Percentiles rank a stretch among this genome's conserved stretches.
Conservation (phyloP, 2,888 invertebrate species). For the Dusona sp. region DNA sequence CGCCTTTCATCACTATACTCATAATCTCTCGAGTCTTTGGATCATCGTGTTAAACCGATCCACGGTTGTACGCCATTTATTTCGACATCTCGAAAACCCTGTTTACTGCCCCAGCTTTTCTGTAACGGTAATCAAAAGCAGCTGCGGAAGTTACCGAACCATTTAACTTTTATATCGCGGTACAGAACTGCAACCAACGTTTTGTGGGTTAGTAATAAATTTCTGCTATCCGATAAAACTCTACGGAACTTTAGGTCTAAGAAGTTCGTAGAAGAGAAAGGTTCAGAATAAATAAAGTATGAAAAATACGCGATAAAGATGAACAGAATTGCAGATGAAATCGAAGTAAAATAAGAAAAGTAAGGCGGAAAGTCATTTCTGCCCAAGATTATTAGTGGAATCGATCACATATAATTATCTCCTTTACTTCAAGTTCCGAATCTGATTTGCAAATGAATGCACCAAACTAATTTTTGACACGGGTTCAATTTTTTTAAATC, state of each 20-base stretch:
- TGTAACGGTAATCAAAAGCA: slow-evolving; percentile 52
- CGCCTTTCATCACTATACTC: slow-evolving; percentile 33
- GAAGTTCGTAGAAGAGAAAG: background rate
- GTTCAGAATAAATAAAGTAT: background rate
- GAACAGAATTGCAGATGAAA: background rate
- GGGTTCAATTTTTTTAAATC: background rate
- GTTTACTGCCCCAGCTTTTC: slow-evolving; percentile 44
- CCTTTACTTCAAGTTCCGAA: background rate
- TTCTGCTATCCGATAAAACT: slow-evolving; percentile 4
- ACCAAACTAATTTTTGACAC: background rate
- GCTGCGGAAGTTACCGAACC: slow-evolving; percentile 46
- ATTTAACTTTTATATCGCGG: slow-evolving; percentile 28
- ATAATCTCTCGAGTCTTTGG: slow-evolving; percentile 26
- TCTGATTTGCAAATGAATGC: background rate
- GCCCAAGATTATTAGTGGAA: background rate
- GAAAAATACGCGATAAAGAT: background rate
- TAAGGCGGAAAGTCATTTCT: background rate
- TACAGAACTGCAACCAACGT: background rate
- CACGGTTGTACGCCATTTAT: slow-evolving; percentile 32
- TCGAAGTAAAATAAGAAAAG: background rate
- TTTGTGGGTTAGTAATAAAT: background rate
- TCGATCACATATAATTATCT: background rate
- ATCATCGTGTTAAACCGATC: slow-evolving; percentile 43
- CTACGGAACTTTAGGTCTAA: background rate
- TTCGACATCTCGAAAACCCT: slow-evolving; percentile 31